Base-by-base conservation (phyloP, 2,113 vertebrate species). In the Istiophorus platypterus region DNA sequence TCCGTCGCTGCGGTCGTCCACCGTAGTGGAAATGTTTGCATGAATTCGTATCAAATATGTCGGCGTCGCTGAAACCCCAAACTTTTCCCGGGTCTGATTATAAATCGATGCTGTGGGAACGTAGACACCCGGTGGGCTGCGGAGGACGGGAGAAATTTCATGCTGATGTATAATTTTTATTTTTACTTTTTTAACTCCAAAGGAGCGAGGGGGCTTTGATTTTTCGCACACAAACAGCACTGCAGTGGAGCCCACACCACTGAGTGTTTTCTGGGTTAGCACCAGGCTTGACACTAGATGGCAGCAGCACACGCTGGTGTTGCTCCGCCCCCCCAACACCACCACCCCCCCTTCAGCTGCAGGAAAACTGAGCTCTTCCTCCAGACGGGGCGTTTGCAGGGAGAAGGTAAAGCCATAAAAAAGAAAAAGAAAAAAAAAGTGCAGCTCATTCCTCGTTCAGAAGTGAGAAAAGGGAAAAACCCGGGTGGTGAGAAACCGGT, bases 261-360 rank as follows among this genome's bases (percentile, higher is more conserved):
- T 41, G 37, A 78, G 70, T 10, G 17, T 62, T n/a, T 82, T 72
- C 67, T 76, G 86, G 81, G 68, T 27, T 49, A 24, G 47, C 49
- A 11, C 22, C 13, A 15, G 14, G 70, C 26, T n/a, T n/a, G 72
- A 57, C 94, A 93, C 91, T 91, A 95, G 93, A 94, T 93, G 93
- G 93, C 92, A 94, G 93, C 91, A 94, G 82, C 72, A 75, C 80
- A 88, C 82, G 82, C 74, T 51, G 17, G 20, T 54, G 49, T 12
- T 31, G 9, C 51, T 26, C 14, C n/a, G n/a, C n/a, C n/a, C n/a
- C n/a, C n/a, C n/a, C n/a, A n/a, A n/a, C n/a, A n/a, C n/a, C n/a
- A n/a, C n/a, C n/a, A n/a, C n/a, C n/a, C n/a, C n/a, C n/a, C 79
- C 37, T 64, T 51, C 34, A 56, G 42, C 63, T 27, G 70, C 63